Conservation (phyloP, 2,888 invertebrate genomes). For the Drosophila ustulata region DNA sequence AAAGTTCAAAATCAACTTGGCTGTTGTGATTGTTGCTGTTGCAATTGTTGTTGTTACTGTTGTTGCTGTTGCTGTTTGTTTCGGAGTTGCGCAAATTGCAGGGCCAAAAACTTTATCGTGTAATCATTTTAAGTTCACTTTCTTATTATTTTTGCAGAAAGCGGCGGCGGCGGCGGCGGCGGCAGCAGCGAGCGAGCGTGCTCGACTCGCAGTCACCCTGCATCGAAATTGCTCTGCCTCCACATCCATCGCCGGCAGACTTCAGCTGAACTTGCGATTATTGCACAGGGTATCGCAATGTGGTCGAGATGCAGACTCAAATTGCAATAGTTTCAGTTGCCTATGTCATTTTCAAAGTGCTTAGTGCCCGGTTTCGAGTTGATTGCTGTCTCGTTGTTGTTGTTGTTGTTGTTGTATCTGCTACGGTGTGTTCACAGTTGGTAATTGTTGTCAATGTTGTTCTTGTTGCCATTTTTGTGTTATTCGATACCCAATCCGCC, state of each 20-base stretch:
- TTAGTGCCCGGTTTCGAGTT: slow-evolving; percentile 55
- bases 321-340: slow-evolving; percentile 70
- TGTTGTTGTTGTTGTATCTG: slow-evolving; percentile 31
- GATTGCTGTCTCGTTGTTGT: slow-evolving; percentile 44
- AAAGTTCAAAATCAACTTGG: slow-evolving; percentile 36
- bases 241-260: neutral
- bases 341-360: slow-evolving; percentile 73
- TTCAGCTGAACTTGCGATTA: no score
- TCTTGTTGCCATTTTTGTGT: slow-evolving; percentile 9
- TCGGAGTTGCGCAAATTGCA: slow-evolving; percentile 67
- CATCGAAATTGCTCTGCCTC: neutral
- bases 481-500: neutral
- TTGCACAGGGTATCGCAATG: slow-evolving; percentile 8
- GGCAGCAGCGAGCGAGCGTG: neutral
- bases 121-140: slow-evolving; percentile 78
- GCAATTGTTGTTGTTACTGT: slow-evolving; percentile 5
- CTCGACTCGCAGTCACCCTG: slow-evolving; percentile 8
- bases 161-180: slow-evolving; percentile 19
- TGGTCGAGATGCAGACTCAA: slow-evolving; percentile 29
- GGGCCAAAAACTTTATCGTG: slow-evolving; percentile 75
- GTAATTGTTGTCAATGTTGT: slow-evolving; percentile 59
- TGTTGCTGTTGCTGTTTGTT: slow-evolving; percentile 35
- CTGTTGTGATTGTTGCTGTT: slow-evolving; percentile 15
- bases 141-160: slow-evolving; percentile 71
- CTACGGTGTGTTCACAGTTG: slow-evolving; percentile 49